Percentiles rank a stretch among this genome's conserved stretches.
Evolutionary conservation across 2,113 vertebrate species (phyloP).

Genomic region (Gnathochromis pfefferi): DNA sequence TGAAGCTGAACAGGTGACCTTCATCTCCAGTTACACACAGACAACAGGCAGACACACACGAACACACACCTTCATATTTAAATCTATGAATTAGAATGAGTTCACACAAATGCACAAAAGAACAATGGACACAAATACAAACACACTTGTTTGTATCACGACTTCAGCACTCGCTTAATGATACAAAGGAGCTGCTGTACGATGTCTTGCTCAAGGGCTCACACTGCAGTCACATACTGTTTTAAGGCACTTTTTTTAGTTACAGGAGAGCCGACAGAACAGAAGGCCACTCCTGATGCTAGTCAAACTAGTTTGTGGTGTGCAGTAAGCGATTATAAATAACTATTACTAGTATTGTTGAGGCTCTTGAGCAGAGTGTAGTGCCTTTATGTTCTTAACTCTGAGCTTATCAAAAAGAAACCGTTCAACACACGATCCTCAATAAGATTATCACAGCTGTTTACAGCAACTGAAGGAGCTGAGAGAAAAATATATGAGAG

Average conservation of each 20-base stretch:
- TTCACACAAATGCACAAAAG: background rate
- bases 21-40: constrained; percentile 2
- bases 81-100: background rate
- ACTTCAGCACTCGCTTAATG: background rate
- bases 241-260: background rate
- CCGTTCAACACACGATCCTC: rapidly evolving
- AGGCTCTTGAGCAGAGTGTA: rapidly evolving
- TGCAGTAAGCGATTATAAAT: no score
- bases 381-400: rapidly evolving
- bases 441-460: background rate
- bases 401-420: background rate
- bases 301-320: background rate
- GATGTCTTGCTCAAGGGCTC: background rate
- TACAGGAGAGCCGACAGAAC: rapidly evolving
- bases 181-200: background rate
- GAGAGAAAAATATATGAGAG: rapidly evolving
- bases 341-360: background rate
- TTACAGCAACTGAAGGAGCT: background rate
- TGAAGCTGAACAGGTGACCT: background rate
- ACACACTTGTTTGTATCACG: background rate
- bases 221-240: background rate
- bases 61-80: background rate
- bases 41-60: background rate
- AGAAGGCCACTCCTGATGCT: background rate
- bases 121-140: background rate